Base-by-base conservation (phyloP, 2,888 invertebrate genomes). In the Nomada flava region DNA sequence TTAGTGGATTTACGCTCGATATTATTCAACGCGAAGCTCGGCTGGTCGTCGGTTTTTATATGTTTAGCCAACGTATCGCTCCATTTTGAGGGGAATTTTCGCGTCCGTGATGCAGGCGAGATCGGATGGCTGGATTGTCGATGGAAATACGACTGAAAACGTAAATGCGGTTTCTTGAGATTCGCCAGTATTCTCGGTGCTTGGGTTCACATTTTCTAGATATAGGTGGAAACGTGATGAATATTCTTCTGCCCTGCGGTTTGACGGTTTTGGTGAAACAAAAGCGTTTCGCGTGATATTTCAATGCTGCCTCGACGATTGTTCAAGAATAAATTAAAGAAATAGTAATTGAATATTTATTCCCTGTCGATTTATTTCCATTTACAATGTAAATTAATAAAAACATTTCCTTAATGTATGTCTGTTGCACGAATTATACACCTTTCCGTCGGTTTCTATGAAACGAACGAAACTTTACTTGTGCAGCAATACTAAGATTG, bases 131-230 rank as follows among this genome's bases (percentile, higher is more conserved):
- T 87, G 23, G 76, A 64, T 62, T 84, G 87, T 15, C 59, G 67
- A n/a, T 57, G 75, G 63, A 73, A 60, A n/a, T 74, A 77, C 63
- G 83, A 52, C 20, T 67, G 77, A 63, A 83, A 79, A 44, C 36
- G 57, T 47, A 72, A 70, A 4, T 76, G 82, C 26, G 79, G 70
- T 86, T 82, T 82, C 67, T 55, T 85, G 77, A 69, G 64, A 72
- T 77, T 79, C 87, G 87, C 88, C 88, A 88, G 89, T 87, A 86
- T 88, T 84, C 63, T 64, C 60, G 53, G 13, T 64, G 47, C 18
- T 60, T 53, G 20, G 10, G 67, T 29, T 88, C 76, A 86, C 87
- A 88, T 88, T 72, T 88, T 88, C 68, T 57, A 36, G 47, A 67
- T 68, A 53, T 50, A 75, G 44, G 47, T 4, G 10, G n/a, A 47